These are phyloP conservation scores for Cuculus canorus DNA, from an alignment of 2,797 vertebrate species.

Conservation along the genomic window DNA sequence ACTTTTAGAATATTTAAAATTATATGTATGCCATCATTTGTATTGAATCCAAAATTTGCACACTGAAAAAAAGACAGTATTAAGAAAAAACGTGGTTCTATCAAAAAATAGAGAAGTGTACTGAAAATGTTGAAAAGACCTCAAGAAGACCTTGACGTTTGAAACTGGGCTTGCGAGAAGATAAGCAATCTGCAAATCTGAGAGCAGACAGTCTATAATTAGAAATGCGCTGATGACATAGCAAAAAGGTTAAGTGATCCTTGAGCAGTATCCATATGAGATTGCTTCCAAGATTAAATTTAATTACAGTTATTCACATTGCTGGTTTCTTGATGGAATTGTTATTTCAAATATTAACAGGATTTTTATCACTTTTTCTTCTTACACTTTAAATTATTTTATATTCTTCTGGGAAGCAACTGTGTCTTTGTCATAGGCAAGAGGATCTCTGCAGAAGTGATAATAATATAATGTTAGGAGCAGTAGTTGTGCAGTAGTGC, in stretches of 20 bases:
- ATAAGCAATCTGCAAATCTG: slow-evolving; percentile 64
- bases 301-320: slow-evolving; percentile 59
- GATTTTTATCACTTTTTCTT: slow-evolving; percentile 39
- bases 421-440: neutral
- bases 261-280: slow-evolving; percentile 61
- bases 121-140: slow-evolving; percentile 31
- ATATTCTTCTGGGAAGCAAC: slow-evolving; percentile 27
- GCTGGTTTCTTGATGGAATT: slow-evolving; percentile 55
- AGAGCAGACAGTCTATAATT: slow-evolving; percentile 61
- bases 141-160: slow-evolving; percentile 56
- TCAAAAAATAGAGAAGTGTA: neutral
- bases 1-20: neutral
- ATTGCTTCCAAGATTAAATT: slow-evolving; percentile 68
- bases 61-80: neutral
- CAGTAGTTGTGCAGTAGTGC: neutral
- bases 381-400: slow-evolving; percentile 27
- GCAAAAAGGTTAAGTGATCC: slow-evolving; percentile 72
- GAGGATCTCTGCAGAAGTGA: neutral
- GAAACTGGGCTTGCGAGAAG: slow-evolving; percentile 33
- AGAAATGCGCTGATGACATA: slow-evolving; percentile 64
- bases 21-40: neutral
- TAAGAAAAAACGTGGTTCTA: neutral
- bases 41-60: neutral
- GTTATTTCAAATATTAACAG: slow-evolving; percentile 52
- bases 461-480: neutral